These are phyloP conservation scores for Eidolon helvum DNA, from an alignment of 2,113 vertebrate species.

Conservation along the genomic window DNA sequence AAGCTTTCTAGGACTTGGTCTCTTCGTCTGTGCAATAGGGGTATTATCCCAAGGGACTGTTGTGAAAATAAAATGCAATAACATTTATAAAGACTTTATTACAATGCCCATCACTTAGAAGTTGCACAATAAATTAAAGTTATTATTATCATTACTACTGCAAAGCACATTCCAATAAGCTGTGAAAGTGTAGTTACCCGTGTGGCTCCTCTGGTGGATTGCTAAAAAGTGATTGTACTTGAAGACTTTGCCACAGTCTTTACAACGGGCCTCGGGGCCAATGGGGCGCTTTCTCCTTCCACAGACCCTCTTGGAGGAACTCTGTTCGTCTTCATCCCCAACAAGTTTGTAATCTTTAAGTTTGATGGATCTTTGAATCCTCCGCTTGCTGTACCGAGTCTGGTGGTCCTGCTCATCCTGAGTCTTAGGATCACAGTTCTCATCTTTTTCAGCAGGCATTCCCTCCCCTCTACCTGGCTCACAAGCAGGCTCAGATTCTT, in stretches of 20 bases:
- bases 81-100: background rate
- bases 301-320: constrained; percentile 82
- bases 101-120: background rate
- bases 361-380: constrained; percentile 89
- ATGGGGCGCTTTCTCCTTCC: constrained; percentile 86
- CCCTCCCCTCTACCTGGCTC: constrained; percentile 59
- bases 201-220: constrained; percentile 94
- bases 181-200: constrained; percentile 84
- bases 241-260: constrained; percentile 95
- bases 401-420: constrained; percentile 68
- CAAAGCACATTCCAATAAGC: background rate
- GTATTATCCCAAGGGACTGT: background rate
- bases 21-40: background rate
- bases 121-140: background rate
- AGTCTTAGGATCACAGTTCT: constrained; percentile 83
- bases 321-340: constrained; percentile 82
- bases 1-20: background rate
- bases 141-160: background rate
- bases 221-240: constrained; percentile 95
- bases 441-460: constrained; percentile 80
- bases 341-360: constrained; percentile 91
- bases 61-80: background rate
- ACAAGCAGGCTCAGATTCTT: constrained; percentile 58
- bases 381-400: constrained; percentile 90
- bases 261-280: constrained; percentile 90